Evolutionary conservation across 1,140 invertebrate species (phyloP).

Genomic region (Caenorhabditis remanei): DNA sequence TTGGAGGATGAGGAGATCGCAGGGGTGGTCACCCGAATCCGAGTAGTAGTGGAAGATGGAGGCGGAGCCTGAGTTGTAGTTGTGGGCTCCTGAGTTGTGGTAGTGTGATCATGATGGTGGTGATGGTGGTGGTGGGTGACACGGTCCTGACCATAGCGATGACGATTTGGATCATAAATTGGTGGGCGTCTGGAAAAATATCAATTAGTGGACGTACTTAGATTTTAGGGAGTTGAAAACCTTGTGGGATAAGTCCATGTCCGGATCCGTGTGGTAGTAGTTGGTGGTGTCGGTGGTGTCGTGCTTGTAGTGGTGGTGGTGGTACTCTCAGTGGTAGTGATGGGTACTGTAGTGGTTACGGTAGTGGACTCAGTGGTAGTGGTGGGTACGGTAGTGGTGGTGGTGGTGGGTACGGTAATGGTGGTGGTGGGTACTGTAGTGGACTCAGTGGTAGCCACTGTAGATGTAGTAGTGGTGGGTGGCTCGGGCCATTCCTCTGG

Average conservation of each 20-base stretch:
- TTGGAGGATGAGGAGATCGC: slow-evolving; percentile 11
- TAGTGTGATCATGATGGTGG: slow-evolving; percentile 6
- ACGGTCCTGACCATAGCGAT: slow-evolving; percentile 8
- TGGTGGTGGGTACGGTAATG: not conserved
- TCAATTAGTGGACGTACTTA: no score
- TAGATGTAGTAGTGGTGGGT: not conserved
- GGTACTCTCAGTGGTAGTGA: not conserved
- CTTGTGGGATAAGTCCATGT: slow-evolving; percentile 41
- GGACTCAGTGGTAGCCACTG: not conserved
- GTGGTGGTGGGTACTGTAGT: not conserved
- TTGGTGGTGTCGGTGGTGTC: not conserved
- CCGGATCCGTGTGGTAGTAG: slow-evolving; percentile 16
- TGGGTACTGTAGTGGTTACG: not conserved
- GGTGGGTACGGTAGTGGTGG: not conserved
- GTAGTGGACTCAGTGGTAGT: slow-evolving; percentile 2
- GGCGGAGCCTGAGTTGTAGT: not conserved
- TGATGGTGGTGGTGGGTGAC: slow-evolving; percentile 1
- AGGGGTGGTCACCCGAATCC: slow-evolving; percentile 5
- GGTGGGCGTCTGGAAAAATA: not conserved
- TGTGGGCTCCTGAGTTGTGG: not conserved
- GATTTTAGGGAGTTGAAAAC: no score
- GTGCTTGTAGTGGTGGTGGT: not conserved
- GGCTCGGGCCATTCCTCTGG: no score
- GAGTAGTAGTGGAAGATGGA: not conserved
- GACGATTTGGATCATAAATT: slow-evolving; percentile 15